These are phyloP conservation scores for Zonitis immaculata DNA, from an alignment of 2,888 invertebrate genomes.

Conservation along the genomic window DNA sequence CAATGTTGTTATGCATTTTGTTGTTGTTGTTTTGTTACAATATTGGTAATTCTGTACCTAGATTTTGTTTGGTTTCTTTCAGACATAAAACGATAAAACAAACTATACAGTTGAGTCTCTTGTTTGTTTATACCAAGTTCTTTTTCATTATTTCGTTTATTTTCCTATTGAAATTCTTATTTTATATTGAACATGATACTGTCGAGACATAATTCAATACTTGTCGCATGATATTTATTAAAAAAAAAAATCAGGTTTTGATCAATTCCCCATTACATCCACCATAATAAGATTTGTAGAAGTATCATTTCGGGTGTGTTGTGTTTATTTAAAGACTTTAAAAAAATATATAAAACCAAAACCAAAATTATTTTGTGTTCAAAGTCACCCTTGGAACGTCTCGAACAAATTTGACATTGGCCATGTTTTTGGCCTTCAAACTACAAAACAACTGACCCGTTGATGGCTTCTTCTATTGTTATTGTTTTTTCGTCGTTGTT, in stretches of 20 bases:
- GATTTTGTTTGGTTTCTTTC: constrained; percentile 29
- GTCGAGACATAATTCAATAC: constrained; percentile 18
- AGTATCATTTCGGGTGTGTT: too few species aligned
- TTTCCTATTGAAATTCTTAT: not conserved
- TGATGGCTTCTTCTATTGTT: not conserved
- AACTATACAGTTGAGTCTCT: constrained; percentile 11
- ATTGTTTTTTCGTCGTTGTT: too few species aligned
- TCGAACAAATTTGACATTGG: constrained; percentile 1
- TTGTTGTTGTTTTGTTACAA: too few species aligned
- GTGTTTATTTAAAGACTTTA: too few species aligned
- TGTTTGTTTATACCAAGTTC: not conserved
- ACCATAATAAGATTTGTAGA: too few species aligned
- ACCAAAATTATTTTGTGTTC: constrained; percentile 4
- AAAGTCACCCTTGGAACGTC: constrained; percentile 18
- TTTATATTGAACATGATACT: constrained; percentile 19
- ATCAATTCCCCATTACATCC: constrained; percentile 7
- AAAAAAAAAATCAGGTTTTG: not conserved
- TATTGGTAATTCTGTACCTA: constrained; percentile 25
- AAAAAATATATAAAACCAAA: too few species aligned
- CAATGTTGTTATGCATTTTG: too few species aligned
- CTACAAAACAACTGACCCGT: constrained; percentile 9
- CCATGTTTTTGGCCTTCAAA: constrained; percentile 6
- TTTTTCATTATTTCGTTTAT: not conserved
- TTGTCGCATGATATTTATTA: not conserved
- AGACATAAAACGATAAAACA: constrained; percentile 35